phyloP scores from a whole-genome alignment of 2,797 vertebrate species.

The Sebastolobus alascanus region DNA sequence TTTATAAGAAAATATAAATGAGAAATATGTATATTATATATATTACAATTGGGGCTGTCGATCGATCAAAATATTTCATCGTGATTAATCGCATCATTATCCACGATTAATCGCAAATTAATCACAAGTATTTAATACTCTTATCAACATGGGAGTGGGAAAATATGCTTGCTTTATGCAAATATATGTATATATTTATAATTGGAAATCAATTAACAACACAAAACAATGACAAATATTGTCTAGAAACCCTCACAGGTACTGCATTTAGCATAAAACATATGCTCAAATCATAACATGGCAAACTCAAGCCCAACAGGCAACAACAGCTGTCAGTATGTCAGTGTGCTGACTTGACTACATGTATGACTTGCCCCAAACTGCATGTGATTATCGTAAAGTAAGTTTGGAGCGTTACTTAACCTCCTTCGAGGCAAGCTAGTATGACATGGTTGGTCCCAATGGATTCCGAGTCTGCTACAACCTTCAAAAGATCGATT shows the following conservation, averaged over 20 bases:
- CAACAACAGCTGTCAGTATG: neutral
- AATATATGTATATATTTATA: too few relatives aligned
- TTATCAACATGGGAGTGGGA: neutral
- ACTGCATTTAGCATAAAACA: neutral
- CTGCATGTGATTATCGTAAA: neutral
- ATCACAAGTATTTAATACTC: neutral
- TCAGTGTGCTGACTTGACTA: neutral
- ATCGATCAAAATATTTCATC: neutral
- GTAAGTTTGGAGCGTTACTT: too few relatives aligned
- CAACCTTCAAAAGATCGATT: too few relatives aligned
- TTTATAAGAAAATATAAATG: neutral
- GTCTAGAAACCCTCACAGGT: neutral
- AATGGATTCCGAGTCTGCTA: too few relatives aligned
- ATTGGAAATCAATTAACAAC: too few relatives aligned
- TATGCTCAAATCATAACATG: too few relatives aligned
- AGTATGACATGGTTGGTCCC: too few relatives aligned
- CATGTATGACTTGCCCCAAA: neutral
- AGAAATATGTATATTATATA: neutral
- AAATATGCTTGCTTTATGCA: too few relatives aligned
- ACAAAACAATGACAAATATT: too few relatives aligned
- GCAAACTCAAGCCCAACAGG: too few relatives aligned
- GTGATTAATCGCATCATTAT: neutral
- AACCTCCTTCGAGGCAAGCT: too few relatives aligned
- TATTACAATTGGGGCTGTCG: too few relatives aligned
- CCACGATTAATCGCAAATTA: neutral